Conservation (phyloP, 1,140 invertebrate species). For the Ceratina japonica region DNA sequence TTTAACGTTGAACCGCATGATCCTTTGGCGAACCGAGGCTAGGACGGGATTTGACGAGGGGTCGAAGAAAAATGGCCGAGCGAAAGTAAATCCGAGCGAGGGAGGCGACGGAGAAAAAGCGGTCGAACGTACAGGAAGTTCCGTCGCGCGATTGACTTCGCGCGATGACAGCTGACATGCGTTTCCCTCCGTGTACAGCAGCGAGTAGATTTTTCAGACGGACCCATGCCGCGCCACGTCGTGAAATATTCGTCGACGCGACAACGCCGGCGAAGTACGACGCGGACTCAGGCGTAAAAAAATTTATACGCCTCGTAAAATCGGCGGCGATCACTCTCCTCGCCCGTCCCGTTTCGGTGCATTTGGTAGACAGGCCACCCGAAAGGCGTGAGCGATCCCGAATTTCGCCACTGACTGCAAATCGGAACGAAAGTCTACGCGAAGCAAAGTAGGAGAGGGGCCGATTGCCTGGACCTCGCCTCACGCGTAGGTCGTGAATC, state of each 20-base stretch:
- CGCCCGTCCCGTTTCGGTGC: background rate
- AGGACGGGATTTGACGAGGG: background rate
- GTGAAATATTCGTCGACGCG: slow-evolving; percentile 36
- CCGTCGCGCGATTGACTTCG: slow-evolving; percentile 37
- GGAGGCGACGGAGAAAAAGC: slow-evolving; percentile 25
- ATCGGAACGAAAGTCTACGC: background rate
- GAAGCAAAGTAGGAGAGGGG: background rate
- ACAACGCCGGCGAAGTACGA: slow-evolving; percentile 35
- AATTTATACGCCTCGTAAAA: slow-evolving; percentile 40
- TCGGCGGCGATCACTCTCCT: slow-evolving; percentile 1
- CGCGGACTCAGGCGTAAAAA: slow-evolving; percentile 25
- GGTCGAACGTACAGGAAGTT: slow-evolving; percentile 24
- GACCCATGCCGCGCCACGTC: background rate
- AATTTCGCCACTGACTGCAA: background rate
- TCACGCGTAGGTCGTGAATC: background rate
- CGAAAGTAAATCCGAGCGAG: slow-evolving; percentile 39
- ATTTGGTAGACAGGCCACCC: slow-evolving; percentile 16
- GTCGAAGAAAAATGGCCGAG: slow-evolving; percentile 17
- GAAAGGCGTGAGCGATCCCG: background rate
- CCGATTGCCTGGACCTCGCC: background rate
- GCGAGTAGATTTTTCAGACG: slow-evolving; percentile 15
- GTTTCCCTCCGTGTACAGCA: slow-evolving; percentile 19
- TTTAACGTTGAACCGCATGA: too few relatives aligned
- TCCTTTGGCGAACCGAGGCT: too few relatives aligned
- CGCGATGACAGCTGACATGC: slow-evolving; percentile 61